These are phyloP conservation scores for Syncerus caffer DNA, from an alignment of 2,797 vertebrate genomes.

Conservation along the genomic window DNA sequence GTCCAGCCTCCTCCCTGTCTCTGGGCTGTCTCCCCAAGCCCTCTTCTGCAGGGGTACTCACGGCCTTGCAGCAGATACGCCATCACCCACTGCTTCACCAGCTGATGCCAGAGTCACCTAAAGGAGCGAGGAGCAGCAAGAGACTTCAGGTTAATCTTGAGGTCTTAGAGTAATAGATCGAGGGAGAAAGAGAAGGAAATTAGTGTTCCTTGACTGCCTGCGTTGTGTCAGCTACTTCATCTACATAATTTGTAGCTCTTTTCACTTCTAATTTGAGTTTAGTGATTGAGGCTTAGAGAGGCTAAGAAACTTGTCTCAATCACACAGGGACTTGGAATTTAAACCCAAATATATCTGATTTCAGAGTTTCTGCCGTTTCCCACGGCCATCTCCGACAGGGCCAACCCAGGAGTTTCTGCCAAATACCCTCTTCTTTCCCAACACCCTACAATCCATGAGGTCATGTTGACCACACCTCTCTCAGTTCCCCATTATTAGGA, in stretches of 20 bases:
- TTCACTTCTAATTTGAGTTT: conserved; percentile 30
- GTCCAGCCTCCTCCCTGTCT: not conserved
- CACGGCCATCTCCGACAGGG: not conserved
- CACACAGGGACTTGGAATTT: not conserved
- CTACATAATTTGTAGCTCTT: not conserved
- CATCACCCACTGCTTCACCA: conserved; percentile 78
- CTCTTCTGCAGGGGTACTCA: conserved; percentile 74
- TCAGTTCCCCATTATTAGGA: not conserved
- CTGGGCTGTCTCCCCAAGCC: not conserved
- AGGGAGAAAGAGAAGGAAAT: conserved; percentile 5
- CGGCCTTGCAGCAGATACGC: conserved; percentile 77
- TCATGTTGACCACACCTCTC: not conserved
- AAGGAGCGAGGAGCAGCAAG: not conserved
- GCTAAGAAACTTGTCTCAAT: not conserved
- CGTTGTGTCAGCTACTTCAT: not conserved
- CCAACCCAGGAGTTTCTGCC: not conserved
- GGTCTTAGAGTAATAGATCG: not conserved
- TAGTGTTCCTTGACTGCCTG: not conserved
- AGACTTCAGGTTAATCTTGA: not conserved
- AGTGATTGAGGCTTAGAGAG: conserved; percentile 21
- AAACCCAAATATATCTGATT: not conserved
- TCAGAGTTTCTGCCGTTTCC: not conserved
- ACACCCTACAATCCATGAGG: not conserved
- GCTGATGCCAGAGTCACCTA: conserved; percentile 61
- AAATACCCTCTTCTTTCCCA: not conserved